phyloP scores from a whole-genome alignment of 2,113 vertebrate genomes.

The Oenanthe oenanthe region DNA sequence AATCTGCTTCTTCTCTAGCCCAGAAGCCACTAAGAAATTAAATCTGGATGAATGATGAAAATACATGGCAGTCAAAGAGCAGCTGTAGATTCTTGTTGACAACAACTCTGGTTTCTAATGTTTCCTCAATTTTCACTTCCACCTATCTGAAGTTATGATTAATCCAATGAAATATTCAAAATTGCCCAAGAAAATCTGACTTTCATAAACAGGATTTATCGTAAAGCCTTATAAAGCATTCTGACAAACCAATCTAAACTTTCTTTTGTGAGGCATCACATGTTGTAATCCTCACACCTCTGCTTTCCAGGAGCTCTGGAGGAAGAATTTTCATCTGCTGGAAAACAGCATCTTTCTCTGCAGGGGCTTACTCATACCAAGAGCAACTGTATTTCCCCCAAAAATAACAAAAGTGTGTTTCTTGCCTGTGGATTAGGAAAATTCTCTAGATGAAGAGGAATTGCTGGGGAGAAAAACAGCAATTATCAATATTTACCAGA shows the following conservation, averaged over 20 bases:
- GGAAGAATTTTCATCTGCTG: neutral
- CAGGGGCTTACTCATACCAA: neutral
- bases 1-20: neutral
- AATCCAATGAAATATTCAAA: neutral
- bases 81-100: neutral
- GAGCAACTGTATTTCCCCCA: neutral
- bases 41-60: neutral
- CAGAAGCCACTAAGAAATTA: neutral
- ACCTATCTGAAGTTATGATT: neutral
- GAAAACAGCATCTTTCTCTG: neutral
- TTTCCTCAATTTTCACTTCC: neutral
- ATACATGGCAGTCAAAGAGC: neutral
- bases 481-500: neutral
- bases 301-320: neutral
- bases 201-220: neutral
- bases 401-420: neutral
- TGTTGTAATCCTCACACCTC: neutral
- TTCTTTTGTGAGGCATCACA: neutral
- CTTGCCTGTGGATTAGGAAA: neutral
- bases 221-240: neutral
- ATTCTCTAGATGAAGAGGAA: neutral
- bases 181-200: neutral
- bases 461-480: neutral
- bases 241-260: neutral
- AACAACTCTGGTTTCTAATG: neutral